Evolutionary conservation across 2,113 vertebrate genomes (phyloP), one percentile per base, ranked within the genome.

Genomic region (Takifugu bimaculatus): DNA sequence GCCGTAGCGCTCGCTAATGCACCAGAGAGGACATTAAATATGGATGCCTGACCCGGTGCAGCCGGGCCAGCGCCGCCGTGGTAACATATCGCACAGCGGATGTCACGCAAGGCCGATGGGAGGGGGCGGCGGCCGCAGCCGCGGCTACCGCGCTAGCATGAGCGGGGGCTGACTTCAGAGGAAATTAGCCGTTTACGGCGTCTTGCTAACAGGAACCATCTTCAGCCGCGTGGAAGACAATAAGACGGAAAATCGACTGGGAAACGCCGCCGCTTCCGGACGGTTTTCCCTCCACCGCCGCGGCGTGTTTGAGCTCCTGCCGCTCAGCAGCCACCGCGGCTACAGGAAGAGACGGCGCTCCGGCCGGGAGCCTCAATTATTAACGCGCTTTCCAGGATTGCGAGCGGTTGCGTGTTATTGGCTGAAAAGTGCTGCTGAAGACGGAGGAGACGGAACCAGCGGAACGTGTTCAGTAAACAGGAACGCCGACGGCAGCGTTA

Each of bases 1-100:
- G 66, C 68, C 26, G 54, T 58, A 6, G 28, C 1, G 6, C 70
- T 80, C 76, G 28, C 72, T 85, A 82, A 85, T 83, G 80, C 82
- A 79, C 65, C 67, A 14, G 63, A 60, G 78, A 72, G 54, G 44
- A 29, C 5, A 52, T 88, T 82, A 86, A 86, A 86, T 72, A 86
- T 85, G 75, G 78, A 85, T 77, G 78, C 57, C 2, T 3, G 60
- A 70, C 72, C 78, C 64, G 5, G 35, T 61, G 77, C 57, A 68
- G 68, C 78, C 58, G 2, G 79, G 79, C 47, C 75, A 71, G n/a
- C 1, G 10, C 67, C 65, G 65, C 2, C 68, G 66, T 57, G 4
- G 54, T 51, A 66, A 68, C 80, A 29, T n/a, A 82, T 78, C 75
- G 54, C 74, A 73, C 64, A 5, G 65, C 45, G 61, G 58, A 58